phyloP scores from a whole-genome alignment of 2,888 invertebrate genomes.

The Elysia crispata region DNA sequence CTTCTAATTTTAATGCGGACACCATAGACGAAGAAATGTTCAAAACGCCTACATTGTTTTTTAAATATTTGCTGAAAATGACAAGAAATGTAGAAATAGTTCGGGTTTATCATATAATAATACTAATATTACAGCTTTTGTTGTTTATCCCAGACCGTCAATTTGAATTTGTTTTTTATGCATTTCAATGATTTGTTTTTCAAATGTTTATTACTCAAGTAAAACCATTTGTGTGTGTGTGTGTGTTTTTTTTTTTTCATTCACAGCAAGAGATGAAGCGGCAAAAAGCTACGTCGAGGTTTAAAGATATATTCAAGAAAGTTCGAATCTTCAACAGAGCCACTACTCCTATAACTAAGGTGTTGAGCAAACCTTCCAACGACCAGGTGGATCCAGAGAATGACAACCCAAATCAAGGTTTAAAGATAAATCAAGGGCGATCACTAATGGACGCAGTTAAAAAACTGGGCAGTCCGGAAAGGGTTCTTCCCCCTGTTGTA shows the following conservation, averaged over 20 bases:
- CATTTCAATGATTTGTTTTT: background rate
- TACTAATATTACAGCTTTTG: background rate
- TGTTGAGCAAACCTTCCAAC: background rate
- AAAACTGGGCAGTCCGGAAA: background rate
- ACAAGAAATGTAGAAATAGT: too few relatives aligned
- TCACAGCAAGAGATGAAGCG: constrained; percentile 11
- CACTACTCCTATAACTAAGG: background rate
- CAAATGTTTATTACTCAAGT: too few relatives aligned
- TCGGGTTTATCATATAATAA: background rate
- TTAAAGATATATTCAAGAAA: background rate
- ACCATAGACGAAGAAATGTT: too few relatives aligned
- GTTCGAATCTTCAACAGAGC: constrained; percentile 5
- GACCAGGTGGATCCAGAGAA: background rate
- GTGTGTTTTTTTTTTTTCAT: background rate
- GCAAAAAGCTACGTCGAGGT: background rate
- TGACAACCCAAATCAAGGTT: background rate
- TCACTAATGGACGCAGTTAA: background rate
- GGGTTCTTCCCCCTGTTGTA: background rate
- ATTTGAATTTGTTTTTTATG: background rate
- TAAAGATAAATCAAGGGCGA: background rate
- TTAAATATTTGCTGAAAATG: too few relatives aligned
- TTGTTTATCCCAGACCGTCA: background rate
- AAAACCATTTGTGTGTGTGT: too few relatives aligned
- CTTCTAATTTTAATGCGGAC: too few relatives aligned
- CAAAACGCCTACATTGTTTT: too few relatives aligned